Conservation (phyloP, 2,797 vertebrate species). For the Melopsittacus undulatus region DNA sequence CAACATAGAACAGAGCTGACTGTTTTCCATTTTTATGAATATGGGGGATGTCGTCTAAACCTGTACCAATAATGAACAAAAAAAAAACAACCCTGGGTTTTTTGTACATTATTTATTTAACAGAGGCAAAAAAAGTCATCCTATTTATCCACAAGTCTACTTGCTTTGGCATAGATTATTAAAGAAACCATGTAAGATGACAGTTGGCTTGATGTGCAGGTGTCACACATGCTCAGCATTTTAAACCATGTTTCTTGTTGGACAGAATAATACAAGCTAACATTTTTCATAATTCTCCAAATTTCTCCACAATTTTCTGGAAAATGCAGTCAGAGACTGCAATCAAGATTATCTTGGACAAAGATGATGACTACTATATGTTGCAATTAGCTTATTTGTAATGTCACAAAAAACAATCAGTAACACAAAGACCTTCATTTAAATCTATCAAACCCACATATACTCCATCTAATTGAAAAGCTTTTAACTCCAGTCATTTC, state of each 20-base stretch:
- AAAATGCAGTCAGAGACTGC: background rate
- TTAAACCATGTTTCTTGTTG: background rate
- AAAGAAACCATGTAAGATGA: background rate
- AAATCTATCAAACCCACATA: slow-evolving; percentile 29
- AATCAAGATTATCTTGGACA: background rate
- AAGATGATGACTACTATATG: background rate
- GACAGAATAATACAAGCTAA: background rate
- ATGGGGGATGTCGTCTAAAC: background rate
- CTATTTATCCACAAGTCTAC: background rate
- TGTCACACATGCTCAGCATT: background rate
- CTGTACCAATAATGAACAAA: background rate
- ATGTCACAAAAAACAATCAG: slow-evolving; percentile 26
- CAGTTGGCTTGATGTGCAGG: background rate
- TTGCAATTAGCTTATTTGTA: slow-evolving; percentile 14
- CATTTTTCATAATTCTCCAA: background rate
- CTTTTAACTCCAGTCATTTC: slow-evolving; percentile 56
- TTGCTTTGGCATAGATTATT: background rate
- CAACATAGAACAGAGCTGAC: background rate
- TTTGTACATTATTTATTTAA: background rate
- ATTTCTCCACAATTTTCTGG: background rate
- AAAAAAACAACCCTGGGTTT: background rate
- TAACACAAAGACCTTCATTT: slow-evolving; percentile 30
- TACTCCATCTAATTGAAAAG: slow-evolving; percentile 53
- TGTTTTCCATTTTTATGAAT: background rate
- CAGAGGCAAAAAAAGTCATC: background rate